A percentile compares a stretch with the other conserved stretches of the same genome.
These are phyloP conservation scores for Aphelenchoides besseyi DNA, from an alignment of 1,140 invertebrate species.

Conservation along the genomic window DNA sequence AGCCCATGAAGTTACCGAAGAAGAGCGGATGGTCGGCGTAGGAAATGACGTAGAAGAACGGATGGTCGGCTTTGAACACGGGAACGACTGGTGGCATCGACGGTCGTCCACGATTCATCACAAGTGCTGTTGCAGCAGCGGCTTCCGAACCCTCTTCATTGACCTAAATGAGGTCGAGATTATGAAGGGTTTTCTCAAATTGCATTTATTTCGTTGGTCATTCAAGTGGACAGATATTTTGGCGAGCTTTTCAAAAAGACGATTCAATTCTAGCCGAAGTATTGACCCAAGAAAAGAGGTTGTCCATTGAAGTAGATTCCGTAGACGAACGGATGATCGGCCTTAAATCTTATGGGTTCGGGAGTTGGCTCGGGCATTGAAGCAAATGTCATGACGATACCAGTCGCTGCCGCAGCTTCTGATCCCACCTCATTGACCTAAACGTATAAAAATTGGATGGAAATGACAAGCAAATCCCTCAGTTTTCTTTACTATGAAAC, in stretches of 20 bases:
- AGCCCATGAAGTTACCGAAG: constrained; percentile 15
- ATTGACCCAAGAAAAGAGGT: not conserved
- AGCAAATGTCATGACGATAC: not conserved
- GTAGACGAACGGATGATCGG: constrained; percentile 30
- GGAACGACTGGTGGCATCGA: not conserved
- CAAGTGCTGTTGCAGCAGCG: constrained; percentile 62
- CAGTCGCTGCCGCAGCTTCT: constrained; percentile 63
- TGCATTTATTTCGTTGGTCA: no score
- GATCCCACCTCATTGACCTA: constrained; percentile 64
- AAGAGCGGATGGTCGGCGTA: constrained; percentile 22
- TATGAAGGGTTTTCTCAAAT: no score
- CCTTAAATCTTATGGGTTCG: constrained; percentile 4
- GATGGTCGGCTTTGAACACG: constrained; percentile 31
- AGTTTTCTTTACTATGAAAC: no score
- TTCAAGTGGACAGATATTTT: no score
- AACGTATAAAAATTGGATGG: no score
- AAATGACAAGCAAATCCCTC: no score
- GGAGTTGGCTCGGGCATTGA: not conserved
- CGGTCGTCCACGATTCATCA: constrained; percentile 26
- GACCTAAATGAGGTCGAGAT: no score
- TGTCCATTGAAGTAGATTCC: not conserved
- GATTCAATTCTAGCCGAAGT: not conserved
- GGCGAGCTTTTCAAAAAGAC: no score
- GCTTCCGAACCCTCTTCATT: constrained; percentile 65
- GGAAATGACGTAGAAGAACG: constrained; percentile 22